Conservation (phyloP, 2,797 vertebrate genomes). For the Dallia pectoralis region DNA sequence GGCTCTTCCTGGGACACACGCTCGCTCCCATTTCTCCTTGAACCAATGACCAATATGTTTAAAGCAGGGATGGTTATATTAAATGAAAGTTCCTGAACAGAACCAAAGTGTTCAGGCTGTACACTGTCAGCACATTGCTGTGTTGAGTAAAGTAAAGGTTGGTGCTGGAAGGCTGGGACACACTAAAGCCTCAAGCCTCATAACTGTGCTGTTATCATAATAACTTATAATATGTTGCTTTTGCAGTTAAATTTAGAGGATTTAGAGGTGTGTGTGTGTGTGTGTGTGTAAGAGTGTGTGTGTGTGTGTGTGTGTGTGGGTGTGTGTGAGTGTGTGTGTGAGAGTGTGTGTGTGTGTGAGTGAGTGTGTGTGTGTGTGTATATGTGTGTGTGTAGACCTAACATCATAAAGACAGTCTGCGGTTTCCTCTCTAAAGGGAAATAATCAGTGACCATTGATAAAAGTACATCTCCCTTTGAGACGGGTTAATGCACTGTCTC, state of each 20-base stretch:
- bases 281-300: too few species aligned
- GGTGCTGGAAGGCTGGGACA: neutral
- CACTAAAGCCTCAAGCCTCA: neutral
- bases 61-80: slow-evolving; percentile 33
- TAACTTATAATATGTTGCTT: neutral
- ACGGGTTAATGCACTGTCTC: too few species aligned
- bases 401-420: slow-evolving; percentile 50
- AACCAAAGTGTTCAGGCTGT: neutral
- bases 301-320: slow-evolving; percentile 23
- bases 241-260: neutral
- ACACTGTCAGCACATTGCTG: neutral
- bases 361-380: neutral
- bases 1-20: neutral
- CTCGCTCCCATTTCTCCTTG: slow-evolving; percentile 24
- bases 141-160: neutral
- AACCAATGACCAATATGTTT: slow-evolving; percentile 30
- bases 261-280: too few species aligned
- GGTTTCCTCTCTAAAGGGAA: slow-evolving; percentile 14
- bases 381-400: slow-evolving; percentile 51
- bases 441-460: slow-evolving; percentile 26
- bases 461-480: too few species aligned
- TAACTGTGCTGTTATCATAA: neutral
- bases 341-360: neutral
- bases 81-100: slow-evolving; percentile 35
- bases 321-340: slow-evolving; percentile 35